These are phyloP conservation scores for Centruroides vittatus DNA, from an alignment of 1,140 invertebrate species.

Conservation along the genomic window DNA sequence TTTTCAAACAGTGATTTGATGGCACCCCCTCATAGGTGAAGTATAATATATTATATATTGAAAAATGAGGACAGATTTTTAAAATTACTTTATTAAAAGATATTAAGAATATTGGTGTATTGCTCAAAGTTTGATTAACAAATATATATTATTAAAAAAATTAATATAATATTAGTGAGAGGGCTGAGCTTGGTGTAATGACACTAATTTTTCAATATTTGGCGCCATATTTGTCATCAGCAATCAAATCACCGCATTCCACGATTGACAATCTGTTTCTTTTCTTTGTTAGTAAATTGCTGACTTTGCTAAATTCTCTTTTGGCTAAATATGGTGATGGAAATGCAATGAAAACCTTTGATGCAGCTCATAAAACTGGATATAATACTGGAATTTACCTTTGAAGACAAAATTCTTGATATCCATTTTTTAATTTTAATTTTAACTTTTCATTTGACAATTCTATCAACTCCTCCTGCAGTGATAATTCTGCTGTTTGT, in stretches of 20 bases:
- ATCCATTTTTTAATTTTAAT: slow-evolving; percentile 11
- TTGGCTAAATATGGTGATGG: slow-evolving; percentile 14
- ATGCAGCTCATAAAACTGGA: slow-evolving; percentile 8
- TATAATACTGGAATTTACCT: slow-evolving; percentile 8
- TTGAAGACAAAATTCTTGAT: slow-evolving; percentile 16
- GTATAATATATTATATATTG: too few relatives aligned
- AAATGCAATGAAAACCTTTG: slow-evolving; percentile 15
- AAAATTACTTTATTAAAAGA: too few relatives aligned
- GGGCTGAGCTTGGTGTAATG: not conserved
- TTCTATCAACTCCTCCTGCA: slow-evolving; percentile 3
- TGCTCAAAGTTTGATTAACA: too few relatives aligned
- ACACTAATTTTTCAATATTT: slow-evolving; percentile 4
- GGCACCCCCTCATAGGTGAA: too few relatives aligned
- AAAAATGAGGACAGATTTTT: too few relatives aligned
- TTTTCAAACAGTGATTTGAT: too few relatives aligned
- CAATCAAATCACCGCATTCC: too few relatives aligned
- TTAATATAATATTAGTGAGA: not conserved
- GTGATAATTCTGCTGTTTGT: not conserved
- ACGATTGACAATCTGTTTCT: slow-evolving; percentile 9
- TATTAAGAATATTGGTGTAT: too few relatives aligned
- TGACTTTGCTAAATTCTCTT: slow-evolving; percentile 10
- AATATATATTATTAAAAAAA: too few relatives aligned
- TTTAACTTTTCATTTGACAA: slow-evolving; percentile 9
- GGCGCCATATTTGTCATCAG: slow-evolving; percentile 4
- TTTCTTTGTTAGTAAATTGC: slow-evolving; percentile 8